Conservation (phyloP, 2,797 vertebrate species). For the Acridotheres tristis region DNA sequence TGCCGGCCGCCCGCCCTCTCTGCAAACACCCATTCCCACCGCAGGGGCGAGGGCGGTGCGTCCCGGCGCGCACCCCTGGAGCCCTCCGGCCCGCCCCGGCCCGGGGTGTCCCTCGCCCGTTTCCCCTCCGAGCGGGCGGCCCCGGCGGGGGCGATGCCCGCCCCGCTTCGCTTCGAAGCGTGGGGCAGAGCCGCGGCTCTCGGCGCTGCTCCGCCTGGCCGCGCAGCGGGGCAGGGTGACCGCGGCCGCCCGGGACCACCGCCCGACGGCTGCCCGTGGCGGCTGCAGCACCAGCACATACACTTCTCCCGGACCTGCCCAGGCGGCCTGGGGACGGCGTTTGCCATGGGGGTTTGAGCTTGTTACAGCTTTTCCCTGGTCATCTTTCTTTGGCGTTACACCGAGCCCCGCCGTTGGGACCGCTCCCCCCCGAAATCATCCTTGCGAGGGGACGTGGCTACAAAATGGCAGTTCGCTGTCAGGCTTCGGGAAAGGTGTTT, state of each 20-base stretch:
- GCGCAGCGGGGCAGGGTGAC: not conserved
- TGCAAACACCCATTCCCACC: not conserved
- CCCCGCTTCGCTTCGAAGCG: not conserved
- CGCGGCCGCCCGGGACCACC: not conserved
- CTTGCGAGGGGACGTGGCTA: not conserved
- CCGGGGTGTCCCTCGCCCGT: not conserved
- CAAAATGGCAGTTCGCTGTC: slow-evolving; percentile 11
- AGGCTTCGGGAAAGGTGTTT: not conserved
- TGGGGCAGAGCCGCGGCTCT: not conserved
- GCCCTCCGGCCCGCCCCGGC: not conserved
- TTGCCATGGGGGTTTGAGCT: not conserved
- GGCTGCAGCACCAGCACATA: not conserved
- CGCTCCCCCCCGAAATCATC: not conserved
- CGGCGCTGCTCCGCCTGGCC: not conserved
- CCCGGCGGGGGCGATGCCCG: too few relatives aligned
- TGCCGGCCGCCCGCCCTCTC: not conserved
- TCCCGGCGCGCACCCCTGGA: too few relatives aligned
- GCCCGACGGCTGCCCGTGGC: not conserved
- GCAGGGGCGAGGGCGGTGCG: not conserved
- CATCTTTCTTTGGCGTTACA: not conserved
- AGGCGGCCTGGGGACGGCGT: too few relatives aligned
- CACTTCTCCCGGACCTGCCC: not conserved
- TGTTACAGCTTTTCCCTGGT: not conserved
- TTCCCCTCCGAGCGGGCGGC: not conserved
- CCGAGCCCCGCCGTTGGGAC: not conserved